Evolutionary conservation across 92 coral and sea anemone species (phyloP).

Genomic region (Isaurus tuberculatus): DNA sequence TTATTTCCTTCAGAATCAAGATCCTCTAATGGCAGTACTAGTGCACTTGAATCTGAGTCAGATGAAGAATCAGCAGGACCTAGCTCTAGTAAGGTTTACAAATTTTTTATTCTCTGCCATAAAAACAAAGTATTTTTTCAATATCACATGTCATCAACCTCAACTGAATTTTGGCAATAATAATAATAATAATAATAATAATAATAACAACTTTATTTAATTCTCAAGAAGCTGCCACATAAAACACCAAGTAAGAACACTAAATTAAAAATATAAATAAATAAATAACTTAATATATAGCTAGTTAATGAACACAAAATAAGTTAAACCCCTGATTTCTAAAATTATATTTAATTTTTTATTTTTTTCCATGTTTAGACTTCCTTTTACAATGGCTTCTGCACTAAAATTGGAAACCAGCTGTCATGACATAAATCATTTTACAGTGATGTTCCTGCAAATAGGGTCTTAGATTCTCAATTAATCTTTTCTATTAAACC

Average conservation of each 20-base stretch:
- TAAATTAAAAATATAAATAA: slow-evolving; percentile 4
- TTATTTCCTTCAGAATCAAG: slow-evolving; percentile 17
- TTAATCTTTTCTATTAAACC: not conserved
- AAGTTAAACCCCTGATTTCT: slow-evolving; percentile 5
- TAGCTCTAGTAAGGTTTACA: slow-evolving; percentile 19
- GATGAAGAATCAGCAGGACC: slow-evolving; percentile 29
- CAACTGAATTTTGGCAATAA: slow-evolving; percentile 1
- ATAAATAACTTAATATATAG: slow-evolving; percentile 2
- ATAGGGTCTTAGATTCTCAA: not conserved
- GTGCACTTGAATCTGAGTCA: slow-evolving; percentile 6
- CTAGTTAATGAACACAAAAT: slow-evolving; percentile 5
- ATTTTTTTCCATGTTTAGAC: not conserved
- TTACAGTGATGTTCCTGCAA: not conserved
- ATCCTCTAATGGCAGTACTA: slow-evolving; percentile 13
- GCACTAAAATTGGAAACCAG: not conserved
- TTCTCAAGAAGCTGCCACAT: slow-evolving; percentile 5
- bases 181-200: too few relatives aligned
- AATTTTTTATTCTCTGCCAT: slow-evolving; percentile 1
- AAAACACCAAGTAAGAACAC: slow-evolving; percentile 10
- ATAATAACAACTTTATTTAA: not conserved
- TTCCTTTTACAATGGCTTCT: not conserved
- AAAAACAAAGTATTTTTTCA: slow-evolving; percentile 7
- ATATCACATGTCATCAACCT: slow-evolving; percentile 10
- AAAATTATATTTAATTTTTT: not conserved
- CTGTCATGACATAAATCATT: not conserved